Base-by-base conservation (phyloP, 1,140 invertebrate species). In the Mesaphorura yosii region DNA sequence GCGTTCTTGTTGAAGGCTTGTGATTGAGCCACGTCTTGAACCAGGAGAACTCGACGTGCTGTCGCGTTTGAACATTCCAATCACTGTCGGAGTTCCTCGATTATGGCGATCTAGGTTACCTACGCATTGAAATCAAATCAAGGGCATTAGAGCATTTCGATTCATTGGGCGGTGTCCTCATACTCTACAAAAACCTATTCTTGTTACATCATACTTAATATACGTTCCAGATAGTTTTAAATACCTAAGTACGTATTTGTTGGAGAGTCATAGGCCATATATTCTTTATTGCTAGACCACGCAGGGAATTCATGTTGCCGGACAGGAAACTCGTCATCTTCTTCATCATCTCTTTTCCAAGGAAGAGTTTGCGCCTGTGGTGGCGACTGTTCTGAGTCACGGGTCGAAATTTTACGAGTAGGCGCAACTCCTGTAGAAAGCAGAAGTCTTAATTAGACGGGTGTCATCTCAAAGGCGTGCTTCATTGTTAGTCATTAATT, bases 241-340 rank as follows among this genome's bases (percentile, higher is more conserved):
- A 74, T 77, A 88, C 86, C 84, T 73, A 91, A 74, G 69, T 89
- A 88, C 37, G 88, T 91, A 27, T 86, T 84, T 15, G 86, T 88
- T 2, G 88, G 88, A 39, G 87, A 91, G 69, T 81, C 86, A 65
- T 90, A 90, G n/a, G 84, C 82, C 51, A 89, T 70, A 66, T 92
- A 92, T 67, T 93, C 88, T 66, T 89, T 89, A 66, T 91, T 92
- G 1, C 85, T 85, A 27, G 86, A 86, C 88, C 88, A 92, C 2
- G 83, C 78, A 15, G 88, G 88, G 68, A 91, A 92, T 68, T 92
- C 88, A 51, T 81, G 81, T 69, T 91, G 88, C 63, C 86, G 81
- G n/a, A 88, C 66, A 1, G 40, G 28, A 3, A 31, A 51, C 28
- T 78, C 76, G 19, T 78, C 75, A 55, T 81, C 77, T 19, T 59